These are phyloP conservation scores for Augochlora pura DNA, from an alignment of 1,140 invertebrate species.

Conservation along the genomic window DNA sequence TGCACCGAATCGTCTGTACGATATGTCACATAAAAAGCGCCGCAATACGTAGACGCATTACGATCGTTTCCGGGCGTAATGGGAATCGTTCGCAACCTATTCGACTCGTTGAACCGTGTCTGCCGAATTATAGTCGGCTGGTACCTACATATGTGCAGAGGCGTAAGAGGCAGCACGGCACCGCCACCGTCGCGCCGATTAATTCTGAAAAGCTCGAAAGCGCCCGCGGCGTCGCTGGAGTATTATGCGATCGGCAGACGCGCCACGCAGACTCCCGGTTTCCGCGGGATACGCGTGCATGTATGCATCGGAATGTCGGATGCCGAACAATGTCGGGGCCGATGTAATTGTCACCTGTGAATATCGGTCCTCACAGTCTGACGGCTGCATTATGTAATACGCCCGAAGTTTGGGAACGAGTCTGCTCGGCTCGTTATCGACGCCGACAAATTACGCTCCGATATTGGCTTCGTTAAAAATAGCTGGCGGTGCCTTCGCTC, in stretches of 20 bases:
- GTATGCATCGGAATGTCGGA: constrained; percentile 17
- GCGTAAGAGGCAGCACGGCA: constrained; percentile 11
- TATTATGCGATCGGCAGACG: constrained; percentile 34
- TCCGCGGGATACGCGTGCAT: constrained; percentile 12
- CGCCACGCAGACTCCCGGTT: constrained; percentile 6
- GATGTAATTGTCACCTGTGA: constrained; percentile 43
- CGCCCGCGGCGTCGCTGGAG: constrained; percentile 18
- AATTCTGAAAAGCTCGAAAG: constrained; percentile 39
- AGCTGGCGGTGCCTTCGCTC: not conserved
- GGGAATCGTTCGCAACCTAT: not conserved
- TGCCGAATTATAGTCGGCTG: not conserved
- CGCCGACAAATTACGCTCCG: not conserved
- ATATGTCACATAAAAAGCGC: too few species aligned
- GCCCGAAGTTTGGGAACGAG: constrained; percentile 18
- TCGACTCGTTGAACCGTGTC: constrained; percentile 23
- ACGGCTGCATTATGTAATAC: constrained; percentile 37
- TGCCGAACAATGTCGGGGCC: constrained; percentile 32
- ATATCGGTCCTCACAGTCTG: constrained; percentile 36
- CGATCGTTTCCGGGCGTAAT: constrained; percentile 18
- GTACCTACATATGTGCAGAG: too few species aligned
- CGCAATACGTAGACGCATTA: not conserved
- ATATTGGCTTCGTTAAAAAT: constrained; percentile 28
- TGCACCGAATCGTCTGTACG: too few species aligned
- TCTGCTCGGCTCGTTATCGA: constrained; percentile 27
- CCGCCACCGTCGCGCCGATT: constrained; percentile 23